Percentiles rank a stretch among this genome's conserved stretches.
These are phyloP conservation scores for Tetrax tetrax DNA, from an alignment of 2,113 vertebrate species.

Conservation along the genomic window DNA sequence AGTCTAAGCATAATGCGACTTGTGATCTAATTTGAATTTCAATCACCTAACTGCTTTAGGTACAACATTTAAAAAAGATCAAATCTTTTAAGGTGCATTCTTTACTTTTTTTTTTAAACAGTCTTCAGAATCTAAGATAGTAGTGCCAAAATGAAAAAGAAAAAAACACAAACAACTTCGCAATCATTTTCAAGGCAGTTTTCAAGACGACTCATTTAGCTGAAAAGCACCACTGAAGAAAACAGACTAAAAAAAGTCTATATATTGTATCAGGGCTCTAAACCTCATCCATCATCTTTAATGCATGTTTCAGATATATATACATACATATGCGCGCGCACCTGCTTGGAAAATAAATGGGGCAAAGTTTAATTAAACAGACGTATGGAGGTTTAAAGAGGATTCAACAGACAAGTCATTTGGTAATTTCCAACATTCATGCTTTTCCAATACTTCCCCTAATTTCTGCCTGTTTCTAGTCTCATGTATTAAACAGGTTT, in stretches of 20 bases:
- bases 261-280: conserved; percentile 55
- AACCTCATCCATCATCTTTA: conserved; percentile 71
- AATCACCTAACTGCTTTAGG: conserved; percentile 34
- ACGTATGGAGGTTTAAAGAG: conserved; percentile 53
- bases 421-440: conserved; percentile 65
- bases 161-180: not conserved
- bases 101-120: not conserved
- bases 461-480: conserved; percentile 67
- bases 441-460: conserved; percentile 54
- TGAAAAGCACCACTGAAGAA: conserved; percentile 67
- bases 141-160: conserved; percentile 1
- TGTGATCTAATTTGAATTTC: conserved; percentile 60
- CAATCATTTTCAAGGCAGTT: conserved; percentile 69
- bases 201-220: conserved; percentile 68
- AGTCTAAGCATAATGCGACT: conserved; percentile 56
- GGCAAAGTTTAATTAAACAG: conserved; percentile 59
- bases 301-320: conserved; percentile 64
- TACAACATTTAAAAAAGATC: not conserved
- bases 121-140: not conserved
- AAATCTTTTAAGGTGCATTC: conserved; percentile 37
- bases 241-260: conserved; percentile 60
- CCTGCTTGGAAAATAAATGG: conserved; percentile 66
- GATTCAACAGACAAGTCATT: conserved; percentile 69
- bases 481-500: conserved; percentile 51
- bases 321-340: conserved; percentile 53